Conservation (phyloP, 2,797 vertebrate species). For the Poecilia velifera region DNA sequence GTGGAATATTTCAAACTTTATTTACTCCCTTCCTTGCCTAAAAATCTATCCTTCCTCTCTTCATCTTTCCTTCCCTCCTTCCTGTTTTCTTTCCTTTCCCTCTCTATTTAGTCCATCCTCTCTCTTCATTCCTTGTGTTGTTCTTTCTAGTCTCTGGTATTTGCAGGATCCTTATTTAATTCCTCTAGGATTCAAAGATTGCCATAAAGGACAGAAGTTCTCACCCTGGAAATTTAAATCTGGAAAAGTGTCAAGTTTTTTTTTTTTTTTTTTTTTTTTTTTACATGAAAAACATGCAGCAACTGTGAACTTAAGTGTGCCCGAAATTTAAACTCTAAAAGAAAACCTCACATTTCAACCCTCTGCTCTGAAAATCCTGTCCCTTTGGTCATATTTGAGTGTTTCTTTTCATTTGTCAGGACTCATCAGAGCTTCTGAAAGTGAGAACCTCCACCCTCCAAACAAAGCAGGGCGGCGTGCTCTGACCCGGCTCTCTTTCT, state of each 20-base stretch:
- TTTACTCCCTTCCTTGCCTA: background rate
- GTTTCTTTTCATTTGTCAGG: conserved; percentile 55
- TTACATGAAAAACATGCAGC: background rate
- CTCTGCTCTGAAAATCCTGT: conserved; percentile 34
- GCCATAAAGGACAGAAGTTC: background rate
- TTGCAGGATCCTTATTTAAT: conserved; percentile 2
- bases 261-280: no score
- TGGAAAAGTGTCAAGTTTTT: background rate
- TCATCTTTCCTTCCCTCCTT: background rate
- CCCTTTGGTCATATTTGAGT: conserved; percentile 52
- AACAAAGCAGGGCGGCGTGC: conserved; percentile 48
- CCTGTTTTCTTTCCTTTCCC: background rate
- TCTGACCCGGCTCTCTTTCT: conserved; percentile 63
- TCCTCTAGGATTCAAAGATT: background rate
- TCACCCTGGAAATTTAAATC: background rate
- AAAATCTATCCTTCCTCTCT: background rate
- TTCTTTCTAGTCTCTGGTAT: background rate
- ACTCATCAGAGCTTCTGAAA: conserved; percentile 50
- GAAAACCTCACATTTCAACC: conserved; percentile 27
- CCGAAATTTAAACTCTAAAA: background rate
- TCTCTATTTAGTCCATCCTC: background rate
- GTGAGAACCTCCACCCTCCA: conserved; percentile 20
- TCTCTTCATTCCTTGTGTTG: background rate
- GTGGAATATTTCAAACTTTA: background rate
- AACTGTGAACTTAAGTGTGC: conserved; percentile 31